Conservation (phyloP, 2,113 vertebrate genomes). For the Tinamus guttatus region DNA sequence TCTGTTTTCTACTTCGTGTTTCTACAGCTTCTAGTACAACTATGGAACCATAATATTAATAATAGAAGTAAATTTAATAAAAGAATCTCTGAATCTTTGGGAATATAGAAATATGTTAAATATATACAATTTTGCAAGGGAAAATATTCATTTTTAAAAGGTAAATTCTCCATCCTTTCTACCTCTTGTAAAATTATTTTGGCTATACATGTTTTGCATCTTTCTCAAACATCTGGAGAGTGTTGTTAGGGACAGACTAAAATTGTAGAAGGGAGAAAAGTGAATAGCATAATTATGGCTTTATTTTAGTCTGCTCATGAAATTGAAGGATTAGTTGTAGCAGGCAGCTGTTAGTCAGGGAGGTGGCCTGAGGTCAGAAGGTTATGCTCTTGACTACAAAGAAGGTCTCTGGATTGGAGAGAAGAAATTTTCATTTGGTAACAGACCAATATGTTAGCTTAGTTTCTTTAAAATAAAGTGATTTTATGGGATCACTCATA, state of each 20-base stretch:
- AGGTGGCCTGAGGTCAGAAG: conserved; percentile 53
- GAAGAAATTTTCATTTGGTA: not conserved
- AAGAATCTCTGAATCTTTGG: not conserved
- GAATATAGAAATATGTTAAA: not conserved
- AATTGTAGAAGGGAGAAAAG: conserved; percentile 50
- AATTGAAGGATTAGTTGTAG: conserved; percentile 58
- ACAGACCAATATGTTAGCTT: not conserved
- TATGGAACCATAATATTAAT: not conserved
- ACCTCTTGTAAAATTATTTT: not conserved
- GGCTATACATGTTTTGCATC: not conserved
- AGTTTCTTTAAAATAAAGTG: not conserved
- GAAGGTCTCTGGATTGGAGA: not conserved
- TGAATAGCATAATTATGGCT: conserved; percentile 60
- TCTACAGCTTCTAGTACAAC: not conserved
- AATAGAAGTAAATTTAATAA: not conserved
- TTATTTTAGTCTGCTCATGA: conserved; percentile 31
- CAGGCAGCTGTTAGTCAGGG: conserved; percentile 22
- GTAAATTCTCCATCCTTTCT: not conserved
- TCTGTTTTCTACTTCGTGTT: not conserved
- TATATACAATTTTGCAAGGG: not conserved
- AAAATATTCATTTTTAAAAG: not conserved
- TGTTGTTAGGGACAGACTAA: conserved; percentile 30
- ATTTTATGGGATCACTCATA: not conserved
- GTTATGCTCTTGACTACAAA: conserved; percentile 34
- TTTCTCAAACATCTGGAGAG: conserved; percentile 30